Evolutionary conservation across 1,140 invertebrate genomes (phyloP).

Genomic region (Planococcus citri): DNA sequence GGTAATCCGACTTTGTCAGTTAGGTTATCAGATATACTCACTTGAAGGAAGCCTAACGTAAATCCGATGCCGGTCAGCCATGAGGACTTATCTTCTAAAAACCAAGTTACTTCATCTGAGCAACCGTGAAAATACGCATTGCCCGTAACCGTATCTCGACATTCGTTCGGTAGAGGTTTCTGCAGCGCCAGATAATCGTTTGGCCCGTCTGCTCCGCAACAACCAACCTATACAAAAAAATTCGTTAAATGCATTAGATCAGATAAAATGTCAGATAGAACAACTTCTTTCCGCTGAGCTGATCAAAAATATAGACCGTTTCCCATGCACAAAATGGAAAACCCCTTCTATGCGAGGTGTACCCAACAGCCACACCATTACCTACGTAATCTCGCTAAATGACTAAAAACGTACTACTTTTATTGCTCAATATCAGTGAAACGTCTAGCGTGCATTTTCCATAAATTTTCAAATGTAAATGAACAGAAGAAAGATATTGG

Average conservation of each 20-base stretch:
- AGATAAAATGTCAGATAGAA: not conserved
- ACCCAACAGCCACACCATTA: no score
- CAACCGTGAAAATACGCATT: constrained; percentile 79
- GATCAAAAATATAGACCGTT: no score
- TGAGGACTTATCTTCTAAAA: constrained; percentile 62
- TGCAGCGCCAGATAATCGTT: constrained; percentile 60
- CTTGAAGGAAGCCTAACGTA: constrained; percentile 55
- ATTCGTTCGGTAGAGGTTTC: constrained; percentile 64
- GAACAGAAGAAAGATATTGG: no score
- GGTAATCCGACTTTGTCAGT: not conserved
- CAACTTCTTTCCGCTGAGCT: no score
- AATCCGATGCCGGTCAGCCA: constrained; percentile 71
- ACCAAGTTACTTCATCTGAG: constrained; percentile 71
- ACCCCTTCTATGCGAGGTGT: no score
- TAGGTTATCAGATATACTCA: constrained; percentile 38
- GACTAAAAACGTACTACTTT: no score
- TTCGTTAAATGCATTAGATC: not conserved
- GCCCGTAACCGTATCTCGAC: constrained; percentile 71
- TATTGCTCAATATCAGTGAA: no score
- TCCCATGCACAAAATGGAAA: no score
- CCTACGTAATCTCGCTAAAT: no score
- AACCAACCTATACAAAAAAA: constrained; percentile 50
- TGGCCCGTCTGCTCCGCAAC: constrained; percentile 69
- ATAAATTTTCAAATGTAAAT: no score
- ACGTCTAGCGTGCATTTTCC: no score